These are phyloP conservation scores for Polypedilum vanderplanki DNA, from an alignment of 1,140 invertebrate species.

Conservation along the genomic window DNA sequence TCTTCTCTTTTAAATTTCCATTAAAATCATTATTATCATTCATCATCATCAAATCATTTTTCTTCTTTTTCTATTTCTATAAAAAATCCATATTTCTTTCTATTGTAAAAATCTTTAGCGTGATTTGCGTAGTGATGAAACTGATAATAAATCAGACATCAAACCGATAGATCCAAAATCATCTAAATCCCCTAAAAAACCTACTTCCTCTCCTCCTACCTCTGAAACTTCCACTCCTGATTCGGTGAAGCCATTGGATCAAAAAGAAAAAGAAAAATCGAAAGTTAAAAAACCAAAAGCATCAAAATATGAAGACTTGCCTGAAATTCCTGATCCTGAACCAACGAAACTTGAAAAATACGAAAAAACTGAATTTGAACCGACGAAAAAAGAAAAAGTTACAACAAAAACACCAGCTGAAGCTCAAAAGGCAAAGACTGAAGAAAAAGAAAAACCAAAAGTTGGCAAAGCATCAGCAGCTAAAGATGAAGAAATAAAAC, in stretches of 20 bases:
- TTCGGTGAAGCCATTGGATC: conserved; percentile 28
- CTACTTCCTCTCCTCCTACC: not conserved
- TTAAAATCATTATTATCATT: too few relatives aligned
- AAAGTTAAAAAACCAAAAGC: conserved; percentile 38
- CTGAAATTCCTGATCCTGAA: conserved; percentile 31
- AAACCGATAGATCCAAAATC: not conserved
- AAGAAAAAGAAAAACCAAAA: not conserved
- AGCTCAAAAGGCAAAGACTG: conserved; percentile 29
- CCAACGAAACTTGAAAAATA: conserved; percentile 42
- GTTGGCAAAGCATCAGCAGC: conserved; percentile 38
- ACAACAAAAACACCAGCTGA: conserved; percentile 32
- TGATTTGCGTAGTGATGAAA: conserved; percentile 22
- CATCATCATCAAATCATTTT: too few relatives aligned
- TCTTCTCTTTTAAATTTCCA: too few relatives aligned
- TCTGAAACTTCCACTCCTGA: not conserved
- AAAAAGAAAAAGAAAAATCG: conserved; percentile 35
- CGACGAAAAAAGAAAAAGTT: not conserved
- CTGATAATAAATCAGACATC: conserved; percentile 28
- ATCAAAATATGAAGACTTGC: conserved; percentile 34
- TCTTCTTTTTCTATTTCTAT: too few relatives aligned
- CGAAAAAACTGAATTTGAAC: not conserved
- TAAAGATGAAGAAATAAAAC: conserved; percentile 45
- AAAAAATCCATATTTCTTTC: too few relatives aligned
- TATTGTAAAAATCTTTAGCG: not conserved
- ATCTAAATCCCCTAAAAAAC: conserved; percentile 10